A percentile compares a stretch with the other conserved stretches of the same genome.
These are phyloP conservation scores for Eubucco bourcierii DNA, from an alignment of 2,113 vertebrate species.

Conservation along the genomic window DNA sequence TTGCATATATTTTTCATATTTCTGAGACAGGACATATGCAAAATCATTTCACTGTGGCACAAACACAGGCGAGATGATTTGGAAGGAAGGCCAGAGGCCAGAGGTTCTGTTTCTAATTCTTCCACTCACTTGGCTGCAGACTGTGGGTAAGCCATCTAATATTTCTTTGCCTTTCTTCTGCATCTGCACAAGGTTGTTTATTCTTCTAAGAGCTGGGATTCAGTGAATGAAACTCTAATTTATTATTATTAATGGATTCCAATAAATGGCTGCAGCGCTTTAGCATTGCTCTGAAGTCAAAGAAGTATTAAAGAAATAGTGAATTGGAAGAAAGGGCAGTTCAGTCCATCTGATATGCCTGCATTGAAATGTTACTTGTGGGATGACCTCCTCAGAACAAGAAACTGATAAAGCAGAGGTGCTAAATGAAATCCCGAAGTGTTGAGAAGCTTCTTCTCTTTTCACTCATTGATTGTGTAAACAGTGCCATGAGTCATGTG, in stretches of 20 bases:
- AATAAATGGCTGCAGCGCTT: constrained; percentile 11
- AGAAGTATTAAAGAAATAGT: neutral
- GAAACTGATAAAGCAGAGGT: neutral
- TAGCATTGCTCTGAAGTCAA: constrained; percentile 1
- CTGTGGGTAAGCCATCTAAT: neutral
- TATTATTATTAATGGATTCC: constrained; percentile 44
- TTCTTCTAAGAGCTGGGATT: constrained; percentile 16
- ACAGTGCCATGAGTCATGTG: neutral
- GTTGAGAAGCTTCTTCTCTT: neutral
- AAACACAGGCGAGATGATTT: constrained; percentile 26
- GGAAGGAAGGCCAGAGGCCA: constrained; percentile 35
- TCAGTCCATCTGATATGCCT: neutral
- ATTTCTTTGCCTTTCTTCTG: constrained; percentile 35
- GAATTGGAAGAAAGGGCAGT: neutral
- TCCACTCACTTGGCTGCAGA: constrained; percentile 7
- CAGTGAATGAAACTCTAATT: constrained; percentile 19
- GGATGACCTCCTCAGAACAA: neutral
- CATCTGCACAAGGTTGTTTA: constrained; percentile 6
- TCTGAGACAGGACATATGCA: constrained; percentile 29
- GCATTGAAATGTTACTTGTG: neutral
- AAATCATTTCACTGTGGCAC: constrained; percentile 41
- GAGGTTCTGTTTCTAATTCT: constrained; percentile 31
- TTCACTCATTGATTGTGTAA: neutral
- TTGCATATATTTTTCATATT: constrained; percentile 56
- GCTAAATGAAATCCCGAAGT: neutral